Evolutionary conservation across 2,797 vertebrate genomes (phyloP).

Genomic region (Liparis tanakae): DNA sequence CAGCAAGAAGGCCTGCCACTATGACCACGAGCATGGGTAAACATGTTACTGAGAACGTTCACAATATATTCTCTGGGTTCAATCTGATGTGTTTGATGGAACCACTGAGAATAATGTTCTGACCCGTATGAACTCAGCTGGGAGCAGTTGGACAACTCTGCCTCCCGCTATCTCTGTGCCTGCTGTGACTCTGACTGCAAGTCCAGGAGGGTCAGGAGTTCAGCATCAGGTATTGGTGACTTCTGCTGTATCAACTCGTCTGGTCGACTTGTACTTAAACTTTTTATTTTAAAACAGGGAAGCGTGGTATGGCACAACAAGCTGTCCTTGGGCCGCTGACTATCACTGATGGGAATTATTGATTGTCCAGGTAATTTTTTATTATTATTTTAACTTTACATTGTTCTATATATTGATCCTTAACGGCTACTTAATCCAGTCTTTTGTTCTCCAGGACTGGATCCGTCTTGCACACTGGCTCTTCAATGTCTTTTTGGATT

Average conservation of each 20-base stretch:
- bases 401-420: not conserved
- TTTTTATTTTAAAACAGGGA: conserved; percentile 30
- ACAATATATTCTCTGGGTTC: no score
- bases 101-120: not conserved
- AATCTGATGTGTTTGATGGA: not conserved
- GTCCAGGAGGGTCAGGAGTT: conserved; percentile 61
- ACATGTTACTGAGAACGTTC: not conserved
- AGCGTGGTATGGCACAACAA: conserved; percentile 34
- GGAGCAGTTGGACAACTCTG: conserved; percentile 76
- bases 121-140: conserved; percentile 63
- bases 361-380: not conserved
- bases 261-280: not conserved
- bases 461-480: not conserved
- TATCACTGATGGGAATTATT: conserved; percentile 42
- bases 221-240: conserved; percentile 52
- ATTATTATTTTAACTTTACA: no score
- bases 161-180: conserved; percentile 67
- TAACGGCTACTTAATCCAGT: no score
- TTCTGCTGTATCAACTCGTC: rapidly evolving
- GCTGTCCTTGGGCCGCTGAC: conserved; percentile 72
- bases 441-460: conserved; percentile 11
- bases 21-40: conserved; percentile 67
- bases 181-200: conserved; percentile 80
- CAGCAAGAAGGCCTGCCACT: conserved; percentile 84
- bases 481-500: conserved; percentile 6